These are phyloP conservation scores for Orius laevigatus DNA, from an alignment of 1,140 invertebrate genomes.

Conservation along the genomic window DNA sequence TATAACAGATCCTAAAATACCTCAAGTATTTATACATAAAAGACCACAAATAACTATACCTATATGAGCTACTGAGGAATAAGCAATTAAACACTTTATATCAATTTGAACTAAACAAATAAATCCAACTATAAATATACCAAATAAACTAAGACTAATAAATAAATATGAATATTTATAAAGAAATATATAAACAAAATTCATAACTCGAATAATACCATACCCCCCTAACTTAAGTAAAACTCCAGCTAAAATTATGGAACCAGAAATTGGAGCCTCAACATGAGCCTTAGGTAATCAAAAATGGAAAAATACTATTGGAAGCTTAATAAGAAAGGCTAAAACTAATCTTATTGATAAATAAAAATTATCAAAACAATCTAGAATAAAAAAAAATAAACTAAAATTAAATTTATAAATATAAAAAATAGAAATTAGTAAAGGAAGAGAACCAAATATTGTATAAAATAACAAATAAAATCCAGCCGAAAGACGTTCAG, in stretches of 20 bases:
- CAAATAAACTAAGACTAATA: constrained; percentile 32
- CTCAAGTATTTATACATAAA: constrained; percentile 27
- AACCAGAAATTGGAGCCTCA: no score
- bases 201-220: constrained; percentile 37
- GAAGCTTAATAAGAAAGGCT: constrained; percentile 47
- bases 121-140: constrained; percentile 36
- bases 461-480: constrained; percentile 46
- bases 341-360: no score
- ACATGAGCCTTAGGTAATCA: no score
- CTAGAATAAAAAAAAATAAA: no score
- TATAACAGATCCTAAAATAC: constrained; percentile 8
- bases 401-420: no score
- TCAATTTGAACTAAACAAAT: no score
- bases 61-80: constrained; percentile 45
- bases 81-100: constrained; percentile 43
- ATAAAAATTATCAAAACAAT: no score
- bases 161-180: constrained; percentile 29
- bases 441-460: constrained; percentile 37
- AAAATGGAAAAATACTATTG: no score
- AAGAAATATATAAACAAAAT: constrained; percentile 27
- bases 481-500: constrained; percentile 39
- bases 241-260: constrained; percentile 52
- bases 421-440: no score
- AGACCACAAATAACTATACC: constrained; percentile 31
- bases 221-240: constrained; percentile 50